A percentile compares a stretch with the other conserved stretches of the same genome.
Conservation (phyloP, 2,888 invertebrate genomes). For the Galeopsomyia nigrocyanea region DNA sequence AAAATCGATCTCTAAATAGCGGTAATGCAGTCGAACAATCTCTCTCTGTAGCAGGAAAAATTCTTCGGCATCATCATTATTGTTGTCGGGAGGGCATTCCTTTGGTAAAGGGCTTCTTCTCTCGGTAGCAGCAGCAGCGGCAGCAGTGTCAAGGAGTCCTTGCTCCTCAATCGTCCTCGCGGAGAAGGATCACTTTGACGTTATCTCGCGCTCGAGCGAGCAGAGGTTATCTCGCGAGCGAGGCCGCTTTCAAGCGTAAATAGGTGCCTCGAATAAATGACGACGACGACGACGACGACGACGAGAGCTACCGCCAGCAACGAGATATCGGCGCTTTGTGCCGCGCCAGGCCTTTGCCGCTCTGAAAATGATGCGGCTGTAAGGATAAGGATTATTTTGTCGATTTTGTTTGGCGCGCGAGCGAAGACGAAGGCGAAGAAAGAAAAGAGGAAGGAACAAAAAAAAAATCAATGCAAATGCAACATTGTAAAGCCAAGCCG, state of each 20-base stretch:
- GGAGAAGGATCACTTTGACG: constrained; percentile 58
- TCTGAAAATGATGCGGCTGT: constrained; percentile 20
- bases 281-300: constrained; percentile 19
- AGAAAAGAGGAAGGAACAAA: not conserved
- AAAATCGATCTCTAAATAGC: too few species aligned
- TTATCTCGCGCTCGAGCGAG: constrained; percentile 59
- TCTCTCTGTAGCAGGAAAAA: too few species aligned
- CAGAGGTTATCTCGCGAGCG: constrained; percentile 59
- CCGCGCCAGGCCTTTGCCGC: constrained; percentile 5
- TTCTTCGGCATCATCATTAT: constrained; percentile 9
- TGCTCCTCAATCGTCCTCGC: not conserved
- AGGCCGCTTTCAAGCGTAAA: constrained; percentile 62
- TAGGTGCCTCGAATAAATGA: constrained; percentile 63
- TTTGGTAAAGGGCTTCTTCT: constrained; percentile 1
- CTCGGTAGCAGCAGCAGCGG: constrained; percentile 1
- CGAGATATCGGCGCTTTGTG: constrained; percentile 41
- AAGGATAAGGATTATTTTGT: not conserved
- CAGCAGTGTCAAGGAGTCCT: constrained; percentile 7
- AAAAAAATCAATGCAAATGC: constrained; percentile 2
- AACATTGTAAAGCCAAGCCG: constrained; percentile 17
- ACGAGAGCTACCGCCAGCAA: constrained; percentile 20
- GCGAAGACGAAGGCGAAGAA: not conserved
- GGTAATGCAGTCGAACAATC: too few species aligned
- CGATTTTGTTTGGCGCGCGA: constrained; percentile 1
- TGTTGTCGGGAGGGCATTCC: constrained; percentile 5